Evolutionary conservation across 1,140 invertebrate species (phyloP).

Genomic region (Agrypnia vestita): DNA sequence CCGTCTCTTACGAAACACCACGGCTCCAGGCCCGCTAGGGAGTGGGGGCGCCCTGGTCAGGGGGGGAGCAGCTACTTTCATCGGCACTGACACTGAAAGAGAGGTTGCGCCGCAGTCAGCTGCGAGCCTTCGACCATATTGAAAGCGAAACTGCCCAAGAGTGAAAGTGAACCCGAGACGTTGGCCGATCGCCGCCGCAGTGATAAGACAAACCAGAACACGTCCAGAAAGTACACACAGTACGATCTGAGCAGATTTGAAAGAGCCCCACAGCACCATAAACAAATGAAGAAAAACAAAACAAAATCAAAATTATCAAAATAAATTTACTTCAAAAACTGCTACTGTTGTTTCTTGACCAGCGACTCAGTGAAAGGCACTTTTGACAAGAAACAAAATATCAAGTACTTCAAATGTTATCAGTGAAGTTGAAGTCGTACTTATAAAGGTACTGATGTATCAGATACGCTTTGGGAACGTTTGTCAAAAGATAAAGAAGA

Average conservation of each 20-base stretch:
- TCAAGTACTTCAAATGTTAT: no score
- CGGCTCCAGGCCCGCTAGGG: background rate
- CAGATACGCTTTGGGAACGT: background rate
- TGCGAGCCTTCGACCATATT: slow-evolving; percentile 5
- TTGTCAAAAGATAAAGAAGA: background rate
- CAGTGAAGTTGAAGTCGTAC: no score
- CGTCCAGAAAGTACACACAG: no score
- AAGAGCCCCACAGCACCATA: background rate
- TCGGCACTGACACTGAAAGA: slow-evolving; percentile 31
- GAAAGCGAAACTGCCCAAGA: slow-evolving; percentile 34
- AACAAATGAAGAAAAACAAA: background rate
- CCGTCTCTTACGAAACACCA: slow-evolving; percentile 24
- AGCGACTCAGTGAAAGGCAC: no score
- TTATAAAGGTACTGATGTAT: background rate
- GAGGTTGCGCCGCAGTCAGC: slow-evolving; percentile 29
- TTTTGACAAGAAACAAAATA: no score
- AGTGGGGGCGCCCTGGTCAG: slow-evolving; percentile 4
- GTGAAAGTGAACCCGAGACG: slow-evolving; percentile 12
- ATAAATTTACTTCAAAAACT: background rate
- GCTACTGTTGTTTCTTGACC: no score
- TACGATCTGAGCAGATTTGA: no score
- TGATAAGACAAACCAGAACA: no score
- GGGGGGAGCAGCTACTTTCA: slow-evolving; percentile 28
- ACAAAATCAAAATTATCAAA: background rate
- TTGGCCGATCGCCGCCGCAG: no score